A percentile compares a stretch with the other conserved stretches of the same genome.
These are phyloP conservation scores for Tiaroga cobitis DNA, from an alignment of 2,797 vertebrate genomes.

Conservation along the genomic window DNA sequence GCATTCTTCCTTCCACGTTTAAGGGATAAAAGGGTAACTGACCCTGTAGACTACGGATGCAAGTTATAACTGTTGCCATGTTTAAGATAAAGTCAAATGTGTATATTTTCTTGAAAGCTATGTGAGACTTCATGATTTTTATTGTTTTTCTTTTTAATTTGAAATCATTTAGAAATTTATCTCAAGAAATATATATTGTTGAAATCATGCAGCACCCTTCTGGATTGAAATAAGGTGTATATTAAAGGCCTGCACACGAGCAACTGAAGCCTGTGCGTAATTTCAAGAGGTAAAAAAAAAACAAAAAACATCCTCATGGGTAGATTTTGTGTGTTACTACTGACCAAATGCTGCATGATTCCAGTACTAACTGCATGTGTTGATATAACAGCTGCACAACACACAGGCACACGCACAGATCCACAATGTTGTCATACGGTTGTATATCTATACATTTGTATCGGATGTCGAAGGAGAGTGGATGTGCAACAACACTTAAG, in stretches of 20 bases:
- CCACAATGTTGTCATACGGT: conserved; percentile 81
- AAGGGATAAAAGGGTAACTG: conserved; percentile 2
- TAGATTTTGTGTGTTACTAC: conserved; percentile 74
- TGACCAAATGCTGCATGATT: conserved; percentile 89
- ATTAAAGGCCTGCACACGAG: conserved; percentile 45
- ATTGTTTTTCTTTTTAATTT: conserved; percentile 39
- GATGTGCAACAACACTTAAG: conserved; percentile 88
- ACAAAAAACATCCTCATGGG: conserved; percentile 68
- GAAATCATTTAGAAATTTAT: conserved; percentile 25
- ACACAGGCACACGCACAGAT: conserved; percentile 72
- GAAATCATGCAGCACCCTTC: conserved; percentile 21
- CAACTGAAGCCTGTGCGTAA: conserved; percentile 16
- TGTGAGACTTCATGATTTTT: conserved; percentile 50
- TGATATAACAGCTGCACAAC: conserved; percentile 76
- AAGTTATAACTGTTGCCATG: conserved; percentile 41
- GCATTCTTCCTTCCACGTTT: neutral
- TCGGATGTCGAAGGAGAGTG: conserved; percentile 75
- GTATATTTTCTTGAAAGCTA: conserved; percentile 49
- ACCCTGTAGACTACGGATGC: conserved; percentile 33
- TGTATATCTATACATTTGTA: conserved; percentile 84
- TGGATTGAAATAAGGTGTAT: conserved; percentile 36
- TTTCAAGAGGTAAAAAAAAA: conserved; percentile 19
- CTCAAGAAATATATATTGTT: neutral
- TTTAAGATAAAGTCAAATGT: conserved; percentile 57
- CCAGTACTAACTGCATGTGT: conserved; percentile 88